These are phyloP conservation scores for Odontesthes bonariensis DNA, from an alignment of 2,113 vertebrate species.

Conservation along the genomic window DNA sequence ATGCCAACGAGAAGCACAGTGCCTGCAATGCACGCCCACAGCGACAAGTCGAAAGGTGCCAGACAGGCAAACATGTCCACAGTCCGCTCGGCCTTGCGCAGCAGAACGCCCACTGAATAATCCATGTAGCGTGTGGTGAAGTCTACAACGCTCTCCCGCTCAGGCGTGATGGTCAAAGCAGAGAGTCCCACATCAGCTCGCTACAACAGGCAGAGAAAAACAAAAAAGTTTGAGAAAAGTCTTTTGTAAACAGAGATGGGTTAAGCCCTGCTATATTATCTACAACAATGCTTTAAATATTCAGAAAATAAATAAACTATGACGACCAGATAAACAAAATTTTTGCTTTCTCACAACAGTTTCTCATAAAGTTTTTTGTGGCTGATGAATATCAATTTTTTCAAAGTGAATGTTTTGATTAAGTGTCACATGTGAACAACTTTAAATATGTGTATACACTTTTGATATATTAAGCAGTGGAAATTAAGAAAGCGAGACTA, in stretches of 20 bases:
- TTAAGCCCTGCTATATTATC: neutral
- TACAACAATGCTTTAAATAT: neutral
- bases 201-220: conserved; percentile 76
- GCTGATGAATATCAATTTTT: neutral
- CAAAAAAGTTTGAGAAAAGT: conserved; percentile 21
- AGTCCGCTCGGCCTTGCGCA: conserved; percentile 94
- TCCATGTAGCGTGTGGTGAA: conserved; percentile 99
- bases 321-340: too few relatives aligned
- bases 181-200: conserved; percentile 97
- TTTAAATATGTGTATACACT: neutral
- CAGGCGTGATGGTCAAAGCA: conserved; percentile 97
- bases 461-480: too few relatives aligned
- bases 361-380: neutral
- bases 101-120: conserved; percentile 95
- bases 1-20: conserved; percentile 95
- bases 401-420: neutral
- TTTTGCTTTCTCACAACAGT: too few relatives aligned
- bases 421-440: too few relatives aligned
- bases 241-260: neutral
- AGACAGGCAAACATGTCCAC: conserved; percentile 99
- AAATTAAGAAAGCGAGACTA: too few relatives aligned
- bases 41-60: conserved; percentile 95
- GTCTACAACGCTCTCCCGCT: conserved; percentile 97
- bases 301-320: neutral
- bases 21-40: conserved; percentile 98